Base-by-base conservation (phyloP, 2,888 invertebrate species). In the Deilephila elpenor region DNA sequence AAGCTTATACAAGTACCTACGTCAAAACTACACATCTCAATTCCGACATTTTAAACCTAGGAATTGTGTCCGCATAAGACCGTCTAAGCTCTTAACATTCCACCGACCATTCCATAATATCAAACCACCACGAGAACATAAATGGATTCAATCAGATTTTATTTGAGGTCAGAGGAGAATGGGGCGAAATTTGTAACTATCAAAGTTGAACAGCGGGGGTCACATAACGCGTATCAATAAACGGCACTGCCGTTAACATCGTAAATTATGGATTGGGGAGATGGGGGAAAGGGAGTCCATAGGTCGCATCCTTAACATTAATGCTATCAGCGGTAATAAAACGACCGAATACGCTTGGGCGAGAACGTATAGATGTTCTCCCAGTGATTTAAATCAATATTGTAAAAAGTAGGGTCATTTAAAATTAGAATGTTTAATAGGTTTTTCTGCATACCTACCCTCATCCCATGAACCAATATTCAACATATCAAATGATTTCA, bases 251-350 rank as follows among this genome's bases (percentile, higher is more conserved):
- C 59, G 83, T 85, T 84, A 83, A 82, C 81, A 78, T 82, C 79
- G 80, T 87, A 86, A 86, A 86, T 88, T 88, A 86, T 82, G 80
- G 84, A 82, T 82, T 79, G 78, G 75, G 78, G 79, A 79, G 80
- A 77, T 82, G 77, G 79, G 80, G 80, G 80, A 77, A 81, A 76
- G 78, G 80, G 80, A 82, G 25, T 25, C 79, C 84, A 84, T 85
- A 83, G 86, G 83, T 87, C 86, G 87, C 86, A 84, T 84, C 87
- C 86, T 86, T 85, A 84, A 84, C 84, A 84, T 86, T 85, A 86
- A 88, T 86, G 87, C 84, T 87, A 88, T 89, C 88, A 85, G 81
- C 77, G 78, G 82, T 82, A 83, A 88, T 89, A 88, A 89, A 88
- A 82, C 83, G 84, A 78, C 78, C 79, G 74, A 76, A 67, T 29